Evolutionary conservation across 2,797 vertebrate species (phyloP).

Genomic region (Anguilla megastoma): DNA sequence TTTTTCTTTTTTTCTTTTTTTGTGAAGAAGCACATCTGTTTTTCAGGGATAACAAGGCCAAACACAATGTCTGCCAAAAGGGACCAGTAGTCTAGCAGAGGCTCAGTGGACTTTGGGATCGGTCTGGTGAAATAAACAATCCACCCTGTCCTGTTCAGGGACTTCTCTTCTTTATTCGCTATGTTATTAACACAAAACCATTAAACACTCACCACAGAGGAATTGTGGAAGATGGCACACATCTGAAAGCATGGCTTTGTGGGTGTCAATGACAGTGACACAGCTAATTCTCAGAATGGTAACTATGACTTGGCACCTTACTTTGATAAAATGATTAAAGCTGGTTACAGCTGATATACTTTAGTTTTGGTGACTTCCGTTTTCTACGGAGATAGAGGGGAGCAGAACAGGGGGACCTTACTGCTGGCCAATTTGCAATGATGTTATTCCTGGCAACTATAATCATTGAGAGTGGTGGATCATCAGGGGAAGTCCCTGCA

Average conservation of each 20-base stretch:
- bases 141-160: slow-evolving; percentile 55
- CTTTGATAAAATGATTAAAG: slow-evolving; percentile 51
- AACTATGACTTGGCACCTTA: slow-evolving; percentile 53
- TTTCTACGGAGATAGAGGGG: slow-evolving; percentile 42
- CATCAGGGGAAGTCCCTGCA: slow-evolving; percentile 53
- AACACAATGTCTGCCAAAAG: slow-evolving; percentile 54
- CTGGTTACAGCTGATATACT: slow-evolving; percentile 10
- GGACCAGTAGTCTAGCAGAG: slow-evolving; percentile 57
- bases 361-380: slow-evolving; percentile 43
- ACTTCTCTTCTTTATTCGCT: slow-evolving; percentile 54
- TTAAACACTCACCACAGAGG: background rate
- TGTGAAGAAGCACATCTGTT: slow-evolving; percentile 56
- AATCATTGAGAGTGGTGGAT: slow-evolving; percentile 49
- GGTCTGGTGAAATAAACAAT: slow-evolving; percentile 50
- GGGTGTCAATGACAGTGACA: background rate
- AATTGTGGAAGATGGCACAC: background rate
- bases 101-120: slow-evolving; percentile 56
- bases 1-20: slow-evolving; percentile 43
- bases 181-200: slow-evolving; percentile 60
- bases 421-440: slow-evolving; percentile 53
- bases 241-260: background rate
- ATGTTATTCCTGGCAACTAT: slow-evolving; percentile 55
- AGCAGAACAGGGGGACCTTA: slow-evolving; percentile 42
- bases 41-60: slow-evolving; percentile 49
- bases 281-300: background rate